Base-by-base conservation (phyloP, 2,888 invertebrate species). In the Agriopis leucophaearia region DNA sequence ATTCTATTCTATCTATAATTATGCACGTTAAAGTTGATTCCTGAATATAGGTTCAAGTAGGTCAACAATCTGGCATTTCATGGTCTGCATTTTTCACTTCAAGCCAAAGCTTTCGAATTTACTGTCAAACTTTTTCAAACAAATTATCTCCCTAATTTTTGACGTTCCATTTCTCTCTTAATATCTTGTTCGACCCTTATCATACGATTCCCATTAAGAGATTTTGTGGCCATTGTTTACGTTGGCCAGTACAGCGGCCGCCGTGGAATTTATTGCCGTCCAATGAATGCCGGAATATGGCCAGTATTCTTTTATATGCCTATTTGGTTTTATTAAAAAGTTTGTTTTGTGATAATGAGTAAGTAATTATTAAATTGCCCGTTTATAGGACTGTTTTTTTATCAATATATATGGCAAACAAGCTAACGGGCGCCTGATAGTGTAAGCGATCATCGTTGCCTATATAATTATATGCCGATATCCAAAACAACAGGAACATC, bases 141-240 rank as follows among this genome's bases (percentile, higher is more conserved):
- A 36, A 55, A 48, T 65, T 52, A 66, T 35, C 54, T 35, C 38
- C 36, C n/a, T 48, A 48, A 67, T 58, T 58, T 62, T 58, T 62
- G 52, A 59, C 47, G 16, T 15, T 54, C 36, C n/a, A 62, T 66
- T 59, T 50, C 27, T 64, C 51, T 60, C 48, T 56, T 62, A 57
- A 58, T 66, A 62, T 66, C 64, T 64, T 50, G 18, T 66, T 58
- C 18, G 63, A 75, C 73, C 75, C 73, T 73, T 71, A 75, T 75
- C 75, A 72, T 45, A 48, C 9, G 56, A 48, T 56, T 40, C 62
- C 69, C 72, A 73, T 73, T 73, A 75, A 72, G 69, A 71, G 66
- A 70, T 71, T 70, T 69, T 69, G 69, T 54, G 61, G 66, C 64
- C 50, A 52, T 74, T 74, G 74, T 74, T 69, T 73, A 66, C 70